These are phyloP conservation scores for Drosophila seguyi DNA, from an alignment of 1,140 invertebrate genomes.

Conservation along the genomic window DNA sequence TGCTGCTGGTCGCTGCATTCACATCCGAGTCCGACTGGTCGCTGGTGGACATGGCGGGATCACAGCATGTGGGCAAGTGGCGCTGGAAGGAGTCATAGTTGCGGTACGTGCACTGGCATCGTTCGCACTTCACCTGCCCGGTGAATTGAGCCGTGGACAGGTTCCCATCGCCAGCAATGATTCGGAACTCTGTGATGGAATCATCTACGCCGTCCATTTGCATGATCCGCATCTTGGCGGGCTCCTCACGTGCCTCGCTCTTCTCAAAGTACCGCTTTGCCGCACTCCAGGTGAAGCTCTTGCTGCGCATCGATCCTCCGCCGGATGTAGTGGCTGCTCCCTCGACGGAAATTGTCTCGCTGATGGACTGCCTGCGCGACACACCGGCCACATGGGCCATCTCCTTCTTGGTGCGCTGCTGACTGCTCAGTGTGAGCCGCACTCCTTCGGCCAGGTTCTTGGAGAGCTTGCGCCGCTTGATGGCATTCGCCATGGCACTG, in stretches of 20 bases:
- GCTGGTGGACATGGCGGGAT: slow-evolving; percentile 89
- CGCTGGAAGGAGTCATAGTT: slow-evolving; percentile 94
- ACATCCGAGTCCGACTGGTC: slow-evolving; percentile 91
- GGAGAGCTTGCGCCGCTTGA: slow-evolving; percentile 89
- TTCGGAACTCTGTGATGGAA: slow-evolving; percentile 86
- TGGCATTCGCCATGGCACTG: slow-evolving; percentile 87
- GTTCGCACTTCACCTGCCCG: slow-evolving; percentile 93
- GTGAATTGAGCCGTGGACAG: slow-evolving; percentile 85
- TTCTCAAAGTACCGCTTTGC: slow-evolving; percentile 80
- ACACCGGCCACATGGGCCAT: slow-evolving; percentile 65
- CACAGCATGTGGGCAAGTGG: slow-evolving; percentile 91
- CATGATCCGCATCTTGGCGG: slow-evolving; percentile 87
- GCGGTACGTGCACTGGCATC: slow-evolving; percentile 95
- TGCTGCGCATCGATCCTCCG: slow-evolving; percentile 43
- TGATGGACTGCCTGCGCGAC: slow-evolving; percentile 63
- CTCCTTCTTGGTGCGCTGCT: slow-evolving; percentile 75
- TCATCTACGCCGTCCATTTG: slow-evolving; percentile 92
- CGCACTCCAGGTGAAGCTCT: slow-evolving; percentile 85
- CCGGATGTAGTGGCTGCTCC: slow-evolving; percentile 22
- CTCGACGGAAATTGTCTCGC: slow-evolving; percentile 31
- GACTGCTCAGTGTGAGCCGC: slow-evolving; percentile 85
- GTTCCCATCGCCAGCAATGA: slow-evolving; percentile 68
- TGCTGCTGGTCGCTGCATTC: slow-evolving; percentile 2
- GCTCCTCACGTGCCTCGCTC: slow-evolving; percentile 86
- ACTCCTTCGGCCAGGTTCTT: slow-evolving; percentile 86